A percentile compares a stretch with the other conserved stretches of the same genome.
Evolutionary conservation across 2,113 vertebrate genomes (phyloP).

Genomic region (Toxostoma redivivum): DNA sequence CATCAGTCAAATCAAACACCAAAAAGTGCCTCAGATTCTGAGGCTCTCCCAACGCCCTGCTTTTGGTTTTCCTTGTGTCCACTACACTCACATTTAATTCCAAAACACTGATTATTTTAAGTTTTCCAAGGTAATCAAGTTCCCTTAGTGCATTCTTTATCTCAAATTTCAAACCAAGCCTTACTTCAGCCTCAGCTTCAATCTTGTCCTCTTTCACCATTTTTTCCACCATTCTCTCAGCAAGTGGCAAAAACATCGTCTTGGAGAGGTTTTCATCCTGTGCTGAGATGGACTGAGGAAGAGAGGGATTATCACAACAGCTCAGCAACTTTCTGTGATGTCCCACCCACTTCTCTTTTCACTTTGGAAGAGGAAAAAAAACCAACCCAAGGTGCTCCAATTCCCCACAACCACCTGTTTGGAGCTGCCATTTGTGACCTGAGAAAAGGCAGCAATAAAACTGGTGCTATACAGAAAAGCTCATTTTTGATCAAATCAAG

Average conservation of each 20-base stretch:
- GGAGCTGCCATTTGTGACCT: neutral
- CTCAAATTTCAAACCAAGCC: neutral
- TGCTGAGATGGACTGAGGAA: conserved; percentile 90
- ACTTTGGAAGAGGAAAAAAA: neutral
- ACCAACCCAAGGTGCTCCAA: neutral
- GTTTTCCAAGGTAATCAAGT: neutral
- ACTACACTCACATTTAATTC: neutral
- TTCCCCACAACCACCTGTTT: neutral
- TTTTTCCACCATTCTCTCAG: conserved; percentile 98
- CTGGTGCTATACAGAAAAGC: neutral
- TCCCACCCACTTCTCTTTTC: neutral
- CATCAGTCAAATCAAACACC: neutral
- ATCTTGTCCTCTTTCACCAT: conserved; percentile 99
- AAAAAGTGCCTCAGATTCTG: neutral
- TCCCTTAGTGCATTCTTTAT: neutral
- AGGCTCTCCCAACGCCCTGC: neutral
- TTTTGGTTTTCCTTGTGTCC: neutral
- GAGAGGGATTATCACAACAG: neutral
- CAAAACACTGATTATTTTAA: neutral
- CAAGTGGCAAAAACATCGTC: conserved; percentile 97
- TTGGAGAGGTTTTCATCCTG: conserved; percentile 96
- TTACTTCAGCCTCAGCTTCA: conserved; percentile 97
- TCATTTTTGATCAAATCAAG: neutral
- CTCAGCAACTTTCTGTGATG: neutral
- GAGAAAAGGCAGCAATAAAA: neutral